Evolutionary conservation across 1,140 invertebrate species (phyloP), one percentile per base, ranked within the genome.

Genomic region (Zaprionus capensis): DNA sequence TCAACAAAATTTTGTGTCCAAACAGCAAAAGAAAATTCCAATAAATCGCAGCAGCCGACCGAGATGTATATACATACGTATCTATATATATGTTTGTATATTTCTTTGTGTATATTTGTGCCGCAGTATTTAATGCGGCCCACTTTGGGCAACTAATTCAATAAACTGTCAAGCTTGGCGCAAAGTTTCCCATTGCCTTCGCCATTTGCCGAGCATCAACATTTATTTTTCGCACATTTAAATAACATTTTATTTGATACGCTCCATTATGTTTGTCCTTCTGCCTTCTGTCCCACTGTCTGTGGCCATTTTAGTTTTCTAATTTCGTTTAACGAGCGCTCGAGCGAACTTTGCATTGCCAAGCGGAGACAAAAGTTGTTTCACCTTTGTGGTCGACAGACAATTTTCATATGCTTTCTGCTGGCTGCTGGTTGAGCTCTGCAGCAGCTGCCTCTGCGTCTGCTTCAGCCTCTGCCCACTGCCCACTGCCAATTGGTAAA

Each of bases 31-130:
- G 36, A 51, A 67, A 71, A 84, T 79, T 70, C 76, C 76, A 72
- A 83, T 83, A 87, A 87, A 80, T 81, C 80, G 68, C 69, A 70
- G 76, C 71, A 77, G 82, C 70, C 69, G 66, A 61, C 62, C 69
- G 65, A 73, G 31, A 67, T 59, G 65, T 26, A 63, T 31, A 34
- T 34, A 34, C 36, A 69, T 56, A 57, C 28, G 7, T 14, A 56
- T 41, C 64, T 44, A 51, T 38, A 20, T 38, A 12, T 49, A 24
- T 66, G 12, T 14, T n/a, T 34, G 31, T 34, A 46, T 14, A 46
- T 46, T 46, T 46, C n/a, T 46, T 46, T 46, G 9, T 53, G 14
- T 68, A 24, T 56, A 22, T 51, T 34, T 44, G 14, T 51, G 49
- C 11, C 38, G 26, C 24, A 22, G 41, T 68, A 73, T 61, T 63